Percentiles rank a stretch among this genome's conserved stretches.
Evolutionary conservation across 2,888 invertebrate species (phyloP).

Genomic region (Lagria hirta): DNA sequence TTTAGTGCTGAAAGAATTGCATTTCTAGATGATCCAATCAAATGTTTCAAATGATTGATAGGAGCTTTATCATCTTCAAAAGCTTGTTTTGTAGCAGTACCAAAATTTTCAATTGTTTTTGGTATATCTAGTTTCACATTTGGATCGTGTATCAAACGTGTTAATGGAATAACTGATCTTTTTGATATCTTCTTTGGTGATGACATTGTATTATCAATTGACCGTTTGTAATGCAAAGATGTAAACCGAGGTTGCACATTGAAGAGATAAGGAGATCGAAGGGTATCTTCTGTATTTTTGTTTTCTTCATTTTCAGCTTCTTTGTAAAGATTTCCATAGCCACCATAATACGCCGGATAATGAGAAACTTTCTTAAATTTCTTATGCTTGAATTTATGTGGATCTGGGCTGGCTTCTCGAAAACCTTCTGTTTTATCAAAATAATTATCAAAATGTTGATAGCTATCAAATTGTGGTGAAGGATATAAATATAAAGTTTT

Average conservation of each 20-base stretch:
- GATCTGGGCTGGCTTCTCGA: slow-evolving; percentile 2
- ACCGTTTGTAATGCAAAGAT: slow-evolving; percentile 14
- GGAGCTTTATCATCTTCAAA: slow-evolving; percentile 50
- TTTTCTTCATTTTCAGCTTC: slow-evolving; percentile 18
- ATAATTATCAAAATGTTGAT: no score
- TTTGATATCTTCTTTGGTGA: slow-evolving; percentile 14
- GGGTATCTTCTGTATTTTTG: slow-evolving; percentile 2
- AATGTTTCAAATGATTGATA: slow-evolving; percentile 48
- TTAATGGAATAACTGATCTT: slow-evolving; percentile 26
- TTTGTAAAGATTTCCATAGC: no score
- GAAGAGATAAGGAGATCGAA: slow-evolving; percentile 2
- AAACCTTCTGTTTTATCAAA: no score
- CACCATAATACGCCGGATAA: slow-evolving; percentile 20
- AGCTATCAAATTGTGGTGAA: no score
- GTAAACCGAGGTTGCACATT: no score
- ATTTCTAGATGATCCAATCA: slow-evolving; percentile 48
- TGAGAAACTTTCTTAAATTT: neutral
- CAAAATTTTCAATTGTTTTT: slow-evolving; percentile 50
- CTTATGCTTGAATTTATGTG: neutral
- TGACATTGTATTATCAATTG: slow-evolving; percentile 25
- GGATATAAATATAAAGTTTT: no score
- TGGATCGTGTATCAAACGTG: slow-evolving; percentile 42
- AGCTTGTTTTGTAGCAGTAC: slow-evolving; percentile 45
- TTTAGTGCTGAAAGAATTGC: slow-evolving; percentile 46
- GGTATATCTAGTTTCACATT: slow-evolving; percentile 46